Base-by-base conservation (phyloP, 2,113 vertebrate species). In the Oxygymnocypris stewartii region DNA sequence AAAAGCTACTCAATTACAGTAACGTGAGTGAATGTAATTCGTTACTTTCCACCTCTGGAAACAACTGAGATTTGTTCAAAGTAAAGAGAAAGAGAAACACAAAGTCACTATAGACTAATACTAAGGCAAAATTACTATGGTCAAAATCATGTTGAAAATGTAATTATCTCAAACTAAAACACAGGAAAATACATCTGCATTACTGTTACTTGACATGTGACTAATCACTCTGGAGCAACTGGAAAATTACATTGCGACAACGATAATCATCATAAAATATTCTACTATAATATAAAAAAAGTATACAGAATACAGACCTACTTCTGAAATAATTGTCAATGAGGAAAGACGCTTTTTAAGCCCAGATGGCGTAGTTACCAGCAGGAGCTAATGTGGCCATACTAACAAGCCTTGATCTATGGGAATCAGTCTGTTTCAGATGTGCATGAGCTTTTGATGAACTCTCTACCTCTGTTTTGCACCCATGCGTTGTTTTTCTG, bases 401-500 rank as follows among this genome's bases (percentile, higher is more conserved):
- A 9, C 35, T 73, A 42, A 73, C 69, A 42, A 73, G 69, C 2
- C 9, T 73, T 73, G 37, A 73, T 23, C 69, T n/a, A 12, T 59
- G 20, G 3, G 31, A 42, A 44, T 31, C 16, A 47, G 18, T 51
- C 12, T 82, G 31, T 51, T 47, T 28, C 25, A 28, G 3, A 49
- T 10, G 6, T 4, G 16, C 6, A 20, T 18, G n/a, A 28, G 42
- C 25, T 23, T 65, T 47, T 44, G 79, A 65, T 67, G 16, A 31
- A 20, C 14, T 67, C 37, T 44, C 14, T 8, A 82, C 16, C 59
- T 81, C 59, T 63, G 79, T 28, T 80, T 44, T 44, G 18, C 23
- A n/a, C 11, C 59, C n/a, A 13, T n/a, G 10, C 28, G 49, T 23
- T 71, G 44, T 82, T 82, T 47, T 82, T 82, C 42, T 51, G 42